Evolutionary conservation across 2,797 vertebrate species (phyloP).

Genomic region (Myotis myotis): DNA sequence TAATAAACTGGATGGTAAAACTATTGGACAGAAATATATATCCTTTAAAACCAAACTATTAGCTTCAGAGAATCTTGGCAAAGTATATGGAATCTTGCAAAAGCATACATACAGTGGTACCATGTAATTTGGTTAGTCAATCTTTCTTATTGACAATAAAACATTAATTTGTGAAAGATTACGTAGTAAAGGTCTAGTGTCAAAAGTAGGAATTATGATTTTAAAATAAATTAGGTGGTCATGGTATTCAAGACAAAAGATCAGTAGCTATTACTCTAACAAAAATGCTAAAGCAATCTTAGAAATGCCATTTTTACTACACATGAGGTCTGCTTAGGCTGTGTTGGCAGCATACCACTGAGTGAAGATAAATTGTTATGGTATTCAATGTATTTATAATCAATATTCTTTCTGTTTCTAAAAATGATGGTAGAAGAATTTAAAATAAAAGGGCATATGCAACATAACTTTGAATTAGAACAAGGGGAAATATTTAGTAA

Average conservation of each 20-base stretch:
- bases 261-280: neutral
- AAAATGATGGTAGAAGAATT: neutral
- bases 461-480: neutral
- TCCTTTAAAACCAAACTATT: neutral
- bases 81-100: neutral
- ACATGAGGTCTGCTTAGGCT: neutral
- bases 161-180: neutral
- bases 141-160: neutral
- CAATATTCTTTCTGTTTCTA: neutral
- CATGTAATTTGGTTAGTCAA: neutral
- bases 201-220: constrained; percentile 10
- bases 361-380: neutral
- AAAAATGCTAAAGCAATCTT: neutral
- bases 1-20: neutral
- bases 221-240: constrained; percentile 3
- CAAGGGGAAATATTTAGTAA: neutral
- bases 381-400: neutral
- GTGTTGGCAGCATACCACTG: neutral
- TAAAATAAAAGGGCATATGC: neutral
- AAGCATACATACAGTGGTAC: neutral
- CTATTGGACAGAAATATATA: neutral
- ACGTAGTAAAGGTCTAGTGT: neutral
- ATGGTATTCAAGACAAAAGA: neutral
- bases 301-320: neutral
- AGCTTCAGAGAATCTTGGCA: neutral